phyloP scores from a whole-genome alignment of 2,113 vertebrate species.

The Enhydra lutris region DNA sequence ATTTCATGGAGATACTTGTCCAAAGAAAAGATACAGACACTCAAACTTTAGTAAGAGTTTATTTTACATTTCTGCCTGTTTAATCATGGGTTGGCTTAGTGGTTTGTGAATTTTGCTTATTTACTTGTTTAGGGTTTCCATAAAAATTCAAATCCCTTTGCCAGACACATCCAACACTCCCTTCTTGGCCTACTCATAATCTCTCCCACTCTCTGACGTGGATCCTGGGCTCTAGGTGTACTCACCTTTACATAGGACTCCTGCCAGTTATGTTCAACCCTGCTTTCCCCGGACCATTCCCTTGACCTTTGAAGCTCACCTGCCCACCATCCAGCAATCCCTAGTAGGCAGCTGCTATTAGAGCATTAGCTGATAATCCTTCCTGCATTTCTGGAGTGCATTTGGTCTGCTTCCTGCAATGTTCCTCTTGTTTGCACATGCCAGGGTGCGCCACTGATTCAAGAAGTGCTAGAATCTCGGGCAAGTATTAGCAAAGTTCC shows the following conservation, averaged over 20 bases:
- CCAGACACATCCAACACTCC: background rate
- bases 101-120: background rate
- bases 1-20: slow-evolving; percentile 11
- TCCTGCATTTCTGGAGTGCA: background rate
- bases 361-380: background rate
- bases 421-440: background rate
- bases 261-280: background rate
- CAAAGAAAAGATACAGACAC: background rate
- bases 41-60: background rate
- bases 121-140: background rate
- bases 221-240: background rate
- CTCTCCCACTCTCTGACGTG: background rate
- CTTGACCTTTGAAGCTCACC: background rate
- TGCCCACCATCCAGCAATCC: background rate
- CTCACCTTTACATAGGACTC: background rate
- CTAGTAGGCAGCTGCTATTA: background rate
- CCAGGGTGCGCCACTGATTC: background rate
- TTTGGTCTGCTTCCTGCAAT: background rate
- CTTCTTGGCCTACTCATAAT: background rate
- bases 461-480: slow-evolving; percentile 5
- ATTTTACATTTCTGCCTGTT: background rate
- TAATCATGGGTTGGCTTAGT: background rate
- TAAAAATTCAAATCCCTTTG: slow-evolving; percentile 37
- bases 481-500: slow-evolving; percentile 51
- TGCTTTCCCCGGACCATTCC: background rate